These are phyloP conservation scores for Osmerus mordax DNA, from an alignment of 2,113 vertebrate species.

Conservation along the genomic window DNA sequence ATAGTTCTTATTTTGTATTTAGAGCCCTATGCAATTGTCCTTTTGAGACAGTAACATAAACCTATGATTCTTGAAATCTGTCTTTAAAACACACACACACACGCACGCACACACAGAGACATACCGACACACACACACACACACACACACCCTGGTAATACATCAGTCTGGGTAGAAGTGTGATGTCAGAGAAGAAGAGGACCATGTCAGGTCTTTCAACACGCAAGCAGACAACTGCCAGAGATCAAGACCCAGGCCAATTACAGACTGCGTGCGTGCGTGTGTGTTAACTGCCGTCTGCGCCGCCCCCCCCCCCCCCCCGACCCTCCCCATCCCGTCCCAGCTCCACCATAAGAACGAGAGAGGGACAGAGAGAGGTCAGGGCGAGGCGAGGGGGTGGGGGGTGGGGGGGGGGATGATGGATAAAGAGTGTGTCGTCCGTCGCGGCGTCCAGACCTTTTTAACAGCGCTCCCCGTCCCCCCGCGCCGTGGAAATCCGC, in stretches of 20 bases:
- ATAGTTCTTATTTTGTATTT: too few relatives aligned
- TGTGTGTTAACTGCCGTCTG: constrained; percentile 25
- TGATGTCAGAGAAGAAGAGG: constrained; percentile 39
- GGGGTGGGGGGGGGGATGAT: constrained; percentile 37
- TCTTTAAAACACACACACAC: background rate
- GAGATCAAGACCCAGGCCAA: constrained; percentile 42
- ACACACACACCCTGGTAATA: background rate
- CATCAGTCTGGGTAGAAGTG: constrained; percentile 6
- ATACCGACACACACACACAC: background rate
- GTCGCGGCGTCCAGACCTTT: constrained; percentile 52
- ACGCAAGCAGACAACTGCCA: constrained; percentile 29
- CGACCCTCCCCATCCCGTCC: too few relatives aligned
- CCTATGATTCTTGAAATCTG: too few relatives aligned
- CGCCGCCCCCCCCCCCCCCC: constrained; percentile 16
- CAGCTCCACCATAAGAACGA: constrained; percentile 13
- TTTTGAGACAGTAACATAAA: too few relatives aligned
- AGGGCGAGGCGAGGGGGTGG: background rate
- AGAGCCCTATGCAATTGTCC: too few relatives aligned
- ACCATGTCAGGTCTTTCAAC: constrained; percentile 49
- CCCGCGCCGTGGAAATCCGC: constrained; percentile 57
- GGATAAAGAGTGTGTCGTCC: constrained; percentile 61
- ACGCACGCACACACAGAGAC: background rate
- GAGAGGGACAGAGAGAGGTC: constrained; percentile 33
- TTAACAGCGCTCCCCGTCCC: constrained; percentile 51
- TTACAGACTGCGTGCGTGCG: constrained; percentile 21